Evolutionary conservation across 2,888 invertebrate species (phyloP), one percentile per base, ranked within the genome.

Genomic region (Volucella inflata): DNA sequence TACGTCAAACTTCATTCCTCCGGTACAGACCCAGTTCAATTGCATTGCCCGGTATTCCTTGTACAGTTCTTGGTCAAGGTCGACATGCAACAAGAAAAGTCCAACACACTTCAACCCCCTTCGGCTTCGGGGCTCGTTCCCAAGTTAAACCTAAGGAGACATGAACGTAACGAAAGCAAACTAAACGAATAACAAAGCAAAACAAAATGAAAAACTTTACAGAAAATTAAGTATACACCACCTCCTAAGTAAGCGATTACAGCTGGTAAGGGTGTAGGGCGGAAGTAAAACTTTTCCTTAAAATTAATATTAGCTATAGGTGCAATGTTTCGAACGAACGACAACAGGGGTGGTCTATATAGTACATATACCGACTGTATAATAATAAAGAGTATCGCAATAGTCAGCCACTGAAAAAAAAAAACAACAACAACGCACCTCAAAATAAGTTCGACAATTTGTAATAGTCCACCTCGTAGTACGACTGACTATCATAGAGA

Each of bases 61-160:
- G 65, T 53, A 44, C 9, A 72, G 67, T 68, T 78, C 74, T 83
- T 83, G 83, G 83, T 83, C 83, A 83, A 83, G 83, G 83, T 83
- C 83, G 64, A 64, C 78, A 83, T 78, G 83, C 74, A 83, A 78
- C 83, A 83, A 83, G 74, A 78, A 68, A 17, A 55, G 42, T 59
- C 21, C 11, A 48, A 8, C 10, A 11, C 40, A 10, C 11, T 30
- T 10, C 10, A 42, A 53, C 53, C 46, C n/a, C 40, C 62, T 17
- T 6, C 59, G 12, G 14, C 42, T 60, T 17, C 36, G 40, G 44
- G 36, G 42, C 44, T 14, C 59, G 38, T 53, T 64, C 46, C 55
- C 14, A 72, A 72, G 62, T 72, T 62, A 36, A 68, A 62, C 55
- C 62, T 62, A 62, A 74, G 68, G 72, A 83, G 48, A 64, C 68